Conservation (phyloP, 2,113 vertebrate species). For the Tiliqua scincoides region DNA sequence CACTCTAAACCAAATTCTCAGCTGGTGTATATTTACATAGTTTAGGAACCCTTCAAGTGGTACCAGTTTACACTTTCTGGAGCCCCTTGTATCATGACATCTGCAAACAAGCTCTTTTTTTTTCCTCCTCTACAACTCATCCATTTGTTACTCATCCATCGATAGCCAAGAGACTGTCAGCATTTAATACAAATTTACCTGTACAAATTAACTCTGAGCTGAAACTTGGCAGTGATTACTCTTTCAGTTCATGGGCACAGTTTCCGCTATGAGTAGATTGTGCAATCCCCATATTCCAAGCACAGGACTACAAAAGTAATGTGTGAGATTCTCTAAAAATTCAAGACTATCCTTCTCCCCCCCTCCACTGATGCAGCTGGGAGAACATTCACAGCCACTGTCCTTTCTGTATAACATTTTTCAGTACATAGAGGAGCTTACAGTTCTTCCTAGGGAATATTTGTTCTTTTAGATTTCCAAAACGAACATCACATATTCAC, state of each 20-base stretch:
- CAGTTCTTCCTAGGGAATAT: no score
- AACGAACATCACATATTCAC: neutral
- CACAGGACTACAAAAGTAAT: constrained; percentile 14
- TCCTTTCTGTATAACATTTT: neutral
- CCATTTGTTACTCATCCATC: constrained; percentile 33
- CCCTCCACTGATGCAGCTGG: no score
- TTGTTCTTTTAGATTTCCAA: neutral
- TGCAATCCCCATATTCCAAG: constrained; percentile 8
- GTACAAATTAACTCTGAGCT: constrained; percentile 46
- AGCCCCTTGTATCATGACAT: neutral
- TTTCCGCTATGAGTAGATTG: constrained; percentile 32
- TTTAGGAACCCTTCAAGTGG: neutral
- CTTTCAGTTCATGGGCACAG: constrained; percentile 6
- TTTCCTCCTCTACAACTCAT: neutral
- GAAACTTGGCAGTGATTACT: constrained; percentile 30
- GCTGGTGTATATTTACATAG: neutral
- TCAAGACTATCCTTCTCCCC: no score
- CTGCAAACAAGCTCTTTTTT: neutral
- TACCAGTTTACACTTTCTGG: neutral
- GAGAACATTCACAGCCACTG: neutral
- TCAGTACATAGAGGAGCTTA: neutral
- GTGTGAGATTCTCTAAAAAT: neutral
- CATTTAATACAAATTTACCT: constrained; percentile 45
- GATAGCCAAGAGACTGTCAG: constrained; percentile 28
- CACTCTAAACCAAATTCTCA: neutral